Base-by-base conservation (phyloP, 2,888 invertebrate species). In the Lithophane semibrunnea region DNA sequence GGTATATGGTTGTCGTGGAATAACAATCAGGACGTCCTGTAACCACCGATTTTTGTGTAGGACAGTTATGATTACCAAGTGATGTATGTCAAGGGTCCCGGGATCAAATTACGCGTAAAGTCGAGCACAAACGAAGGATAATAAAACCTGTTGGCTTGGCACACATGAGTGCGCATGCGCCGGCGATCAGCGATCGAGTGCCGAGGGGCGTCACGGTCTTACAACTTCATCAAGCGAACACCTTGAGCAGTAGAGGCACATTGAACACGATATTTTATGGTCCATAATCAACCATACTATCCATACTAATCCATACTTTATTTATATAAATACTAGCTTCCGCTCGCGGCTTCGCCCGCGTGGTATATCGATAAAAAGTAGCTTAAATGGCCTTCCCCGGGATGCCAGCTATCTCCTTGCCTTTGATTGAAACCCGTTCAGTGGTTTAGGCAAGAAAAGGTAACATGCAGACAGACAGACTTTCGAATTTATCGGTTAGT, bases 141-240 rank as follows among this genome's bases (percentile, higher is more conserved):
- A 82, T 75, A 75, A 73, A 88, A 88, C 90, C 89, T 87, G 90
- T 88, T 79, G 80, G 73, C 83, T 87, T 79, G 80, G 73, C 84
- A 84, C 88, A 88, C 90, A 88, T 87, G 91, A 90, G 79, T 87
- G 90, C 75, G 56, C 56, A 56, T n/a, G 75, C 82, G 79, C 82
- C 71, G 77, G 72, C 82, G 70, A 73, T 65, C 71, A 75, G 75
- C 76, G 86, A 86, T 86, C 90, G 80, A 82, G 54, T 73, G 61
- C 37, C 87, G 87, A 82, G 87, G 91, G 91, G 89, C 91, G 90
- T 88, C 89, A 90, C 86, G 89, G 86, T 74, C 82, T 80, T 73
- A 79, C 69, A 74, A 73, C 80, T 85, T 75, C 70, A 79, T 85
- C 77, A 65, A 81, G 63, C 21, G 52, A 68, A 72, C 56, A 73